Base-by-base conservation (phyloP, 2,888 invertebrate genomes). In the Dendrolimus pini region DNA sequence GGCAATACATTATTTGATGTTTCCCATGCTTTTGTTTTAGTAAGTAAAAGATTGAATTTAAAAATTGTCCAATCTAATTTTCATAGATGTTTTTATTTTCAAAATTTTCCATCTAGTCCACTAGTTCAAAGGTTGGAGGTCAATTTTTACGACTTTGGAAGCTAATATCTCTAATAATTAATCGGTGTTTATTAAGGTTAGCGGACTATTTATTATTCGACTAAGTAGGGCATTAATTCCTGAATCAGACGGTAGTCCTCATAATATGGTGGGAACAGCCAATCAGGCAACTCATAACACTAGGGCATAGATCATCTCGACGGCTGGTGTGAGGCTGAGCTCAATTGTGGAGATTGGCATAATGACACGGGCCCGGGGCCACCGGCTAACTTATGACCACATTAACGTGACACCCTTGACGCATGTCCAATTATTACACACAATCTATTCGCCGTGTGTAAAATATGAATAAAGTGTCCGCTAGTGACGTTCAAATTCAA, bases 381-480 rank as follows among this genome's bases (percentile, higher is more conserved):
- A 72, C 77, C 75, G 71, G 71, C 83, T 88, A 82, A 88, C 85
- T 74, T 87, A 89, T 80, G 83, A 75, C 80, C 85, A 78, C 81
- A 89, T 89, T 88, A 87, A 80, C 75, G 76, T 80, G 83, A 85
- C 88, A 83, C 76, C 80, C 80, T 80, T 87, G 89, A 88, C 87
- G 83, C 84, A 82, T 85, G 84, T 86, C 86, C 88, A 88, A 89
- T 89, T 89, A 89, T 83, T 83, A 83, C 85, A 79, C 72, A 86
- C 85, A 84, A 86, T 87, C 81, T 85, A 79, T 84, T 83, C 77
- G 77, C 78, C 72, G 47, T 74, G 76, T 71, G 85, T 85, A 85
- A 86, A 86, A 86, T 87, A 89, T 88, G 83, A 85, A 86, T 83
- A 80, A 82, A 77, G 74, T 73, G 73, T 75, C 47, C 47, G 12